Evolutionary conservation across 1,140 invertebrate species (phyloP).

Genomic region (Halesus radiatus): DNA sequence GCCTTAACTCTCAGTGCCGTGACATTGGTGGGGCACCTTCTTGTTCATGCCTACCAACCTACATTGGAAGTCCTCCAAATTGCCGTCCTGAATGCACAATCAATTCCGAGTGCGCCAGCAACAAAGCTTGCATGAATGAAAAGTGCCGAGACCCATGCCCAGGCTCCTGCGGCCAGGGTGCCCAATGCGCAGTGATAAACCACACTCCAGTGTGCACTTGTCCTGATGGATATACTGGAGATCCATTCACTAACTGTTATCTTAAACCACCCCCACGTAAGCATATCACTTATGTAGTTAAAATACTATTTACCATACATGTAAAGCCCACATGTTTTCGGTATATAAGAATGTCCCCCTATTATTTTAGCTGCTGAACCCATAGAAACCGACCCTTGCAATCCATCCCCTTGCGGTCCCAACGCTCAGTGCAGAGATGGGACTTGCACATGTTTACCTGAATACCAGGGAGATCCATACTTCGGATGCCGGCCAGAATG

Average conservation of each 20-base stretch:
- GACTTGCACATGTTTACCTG: constrained; percentile 76
- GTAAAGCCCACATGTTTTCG: not conserved
- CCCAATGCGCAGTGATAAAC: constrained; percentile 76
- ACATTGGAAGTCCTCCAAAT: constrained; percentile 79
- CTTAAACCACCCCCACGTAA: constrained; percentile 69
- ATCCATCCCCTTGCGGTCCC: constrained; percentile 78
- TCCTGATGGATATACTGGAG: constrained; percentile 76
- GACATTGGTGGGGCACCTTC: constrained; percentile 73
- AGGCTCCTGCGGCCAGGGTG: constrained; percentile 79
- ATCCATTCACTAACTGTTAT: constrained; percentile 78
- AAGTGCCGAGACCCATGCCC: constrained; percentile 81
- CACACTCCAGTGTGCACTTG: constrained; percentile 78
- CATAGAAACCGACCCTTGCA: constrained; percentile 71
- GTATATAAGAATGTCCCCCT: not conserved
- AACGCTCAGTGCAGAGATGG: constrained; percentile 75
- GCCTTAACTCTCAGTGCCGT: constrained; percentile 77
- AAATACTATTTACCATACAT: not conserved
- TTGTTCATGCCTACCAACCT: constrained; percentile 76
- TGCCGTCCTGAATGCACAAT: constrained; percentile 80
- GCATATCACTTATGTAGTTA: constrained; percentile 15
- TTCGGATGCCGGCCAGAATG: constrained; percentile 78
- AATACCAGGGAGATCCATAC: constrained; percentile 76
- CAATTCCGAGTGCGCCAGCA: constrained; percentile 75
- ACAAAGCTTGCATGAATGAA: constrained; percentile 75
- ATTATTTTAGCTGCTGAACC: constrained; percentile 51